phyloP scores from a whole-genome alignment of 2,113 vertebrate species.

The Daboia siamensis region DNA sequence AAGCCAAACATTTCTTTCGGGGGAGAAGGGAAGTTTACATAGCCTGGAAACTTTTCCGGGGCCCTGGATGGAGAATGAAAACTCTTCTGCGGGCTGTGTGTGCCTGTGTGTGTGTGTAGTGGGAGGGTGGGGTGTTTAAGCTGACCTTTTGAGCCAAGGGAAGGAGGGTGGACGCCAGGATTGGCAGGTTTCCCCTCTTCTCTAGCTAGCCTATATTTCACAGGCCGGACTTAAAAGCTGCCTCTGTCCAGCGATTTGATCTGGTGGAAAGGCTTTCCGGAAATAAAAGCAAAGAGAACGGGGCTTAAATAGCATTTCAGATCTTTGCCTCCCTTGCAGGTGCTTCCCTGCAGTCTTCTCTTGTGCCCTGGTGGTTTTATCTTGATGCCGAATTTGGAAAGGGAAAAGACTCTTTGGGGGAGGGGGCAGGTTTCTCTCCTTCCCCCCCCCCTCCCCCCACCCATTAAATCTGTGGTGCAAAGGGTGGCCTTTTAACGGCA shows the following conservation, averaged over 20 bases:
- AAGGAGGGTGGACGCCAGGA: not conserved
- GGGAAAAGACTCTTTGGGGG: not conserved
- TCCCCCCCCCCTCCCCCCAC: not conserved
- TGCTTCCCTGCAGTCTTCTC: not conserved
- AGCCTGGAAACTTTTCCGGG: constrained; percentile 67
- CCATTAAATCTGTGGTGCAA: not conserved
- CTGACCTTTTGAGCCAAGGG: not conserved
- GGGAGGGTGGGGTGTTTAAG: constrained; percentile 26
- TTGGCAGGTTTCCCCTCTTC: not conserved
- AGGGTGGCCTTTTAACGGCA: not conserved
- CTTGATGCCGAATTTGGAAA: not conserved
- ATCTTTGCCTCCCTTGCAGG: not conserved
- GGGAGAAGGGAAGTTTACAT: constrained; percentile 76
- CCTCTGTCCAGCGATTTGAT: no score
- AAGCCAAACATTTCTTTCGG: constrained; percentile 77
- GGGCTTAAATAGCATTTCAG: not conserved
- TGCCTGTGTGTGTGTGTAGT: not conserved
- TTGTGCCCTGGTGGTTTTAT: not conserved
- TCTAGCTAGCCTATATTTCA: not conserved
- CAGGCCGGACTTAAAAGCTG: not conserved
- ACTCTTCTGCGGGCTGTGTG: not conserved
- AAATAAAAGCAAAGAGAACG: not conserved
- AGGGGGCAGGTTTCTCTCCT: not conserved
- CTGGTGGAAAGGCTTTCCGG: not conserved
- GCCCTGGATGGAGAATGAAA: constrained; percentile 12